phyloP scores from a whole-genome alignment of 2,888 invertebrate species.

The Panorpa germanica region DNA sequence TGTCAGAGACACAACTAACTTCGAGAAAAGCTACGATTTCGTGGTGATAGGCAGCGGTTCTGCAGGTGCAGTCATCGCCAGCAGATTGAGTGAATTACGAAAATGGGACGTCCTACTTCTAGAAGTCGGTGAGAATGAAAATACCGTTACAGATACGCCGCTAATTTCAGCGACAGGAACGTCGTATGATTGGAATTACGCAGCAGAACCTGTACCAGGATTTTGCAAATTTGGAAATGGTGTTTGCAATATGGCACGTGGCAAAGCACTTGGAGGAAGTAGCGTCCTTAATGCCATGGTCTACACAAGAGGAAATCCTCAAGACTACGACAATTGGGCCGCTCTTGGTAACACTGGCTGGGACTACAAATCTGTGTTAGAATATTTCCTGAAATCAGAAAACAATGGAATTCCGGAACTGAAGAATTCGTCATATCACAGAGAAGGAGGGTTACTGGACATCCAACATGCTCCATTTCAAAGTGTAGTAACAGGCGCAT shows the following conservation, averaged over 20 bases:
- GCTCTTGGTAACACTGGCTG: constrained; percentile 18
- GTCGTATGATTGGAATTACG: too few species aligned
- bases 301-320: constrained; percentile 25
- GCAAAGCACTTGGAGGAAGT: constrained; percentile 29
- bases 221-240: constrained; percentile 14
- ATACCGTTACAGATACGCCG: constrained; percentile 42
- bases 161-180: constrained; percentile 25
- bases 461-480: constrained; percentile 14
- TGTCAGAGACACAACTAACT: too few species aligned
- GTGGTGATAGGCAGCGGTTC: constrained; percentile 38
- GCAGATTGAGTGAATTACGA: constrained; percentile 34
- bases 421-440: constrained; percentile 12
- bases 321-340: constrained; percentile 28
- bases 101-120: constrained; percentile 33
- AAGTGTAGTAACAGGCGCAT: constrained; percentile 14
- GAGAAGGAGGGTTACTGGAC: constrained; percentile 14
- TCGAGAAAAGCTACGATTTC: constrained; percentile 26
- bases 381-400: constrained; percentile 24
- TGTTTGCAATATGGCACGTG: constrained; percentile 22
- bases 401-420: constrained; percentile 11
- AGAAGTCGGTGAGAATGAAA: constrained; percentile 35
- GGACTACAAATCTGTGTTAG: constrained; percentile 23
- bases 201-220: too few species aligned
- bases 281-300: constrained; percentile 28
- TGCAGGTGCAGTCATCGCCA: constrained; percentile 37